These are phyloP conservation scores for Zaprionus bogoriensis DNA, from an alignment of 2,888 invertebrate species.

Conservation along the genomic window DNA sequence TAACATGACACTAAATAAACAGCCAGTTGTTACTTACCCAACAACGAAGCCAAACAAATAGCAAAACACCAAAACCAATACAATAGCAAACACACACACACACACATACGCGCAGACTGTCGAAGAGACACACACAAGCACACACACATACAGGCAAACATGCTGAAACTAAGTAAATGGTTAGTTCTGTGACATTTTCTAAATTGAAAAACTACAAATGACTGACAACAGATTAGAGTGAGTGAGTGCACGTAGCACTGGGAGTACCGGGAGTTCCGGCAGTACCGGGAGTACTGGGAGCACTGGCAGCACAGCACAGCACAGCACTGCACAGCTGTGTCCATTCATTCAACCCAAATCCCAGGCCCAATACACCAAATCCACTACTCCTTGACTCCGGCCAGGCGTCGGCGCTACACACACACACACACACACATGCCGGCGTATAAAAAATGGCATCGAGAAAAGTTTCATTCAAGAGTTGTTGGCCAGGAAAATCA, in stretches of 20 bases:
- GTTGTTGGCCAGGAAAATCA: constrained; percentile 14
- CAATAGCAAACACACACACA: constrained; percentile 45
- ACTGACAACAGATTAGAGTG: constrained; percentile 73
- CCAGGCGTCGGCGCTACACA: constrained; percentile 7
- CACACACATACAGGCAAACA: not conserved
- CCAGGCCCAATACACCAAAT: constrained; percentile 26
- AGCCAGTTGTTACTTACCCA: constrained; percentile 75
- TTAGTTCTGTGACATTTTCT: constrained; percentile 75
- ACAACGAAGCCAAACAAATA: constrained; percentile 74
- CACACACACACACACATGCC: not conserved
- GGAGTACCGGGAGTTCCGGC: too few relatives aligned
- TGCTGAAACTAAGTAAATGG: constrained; percentile 64
- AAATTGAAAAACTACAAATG: constrained; percentile 79
- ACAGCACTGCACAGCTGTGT: constrained; percentile 35
- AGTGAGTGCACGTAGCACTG: constrained; percentile 39
- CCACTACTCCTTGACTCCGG: constrained; percentile 45
- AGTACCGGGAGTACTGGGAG: too few relatives aligned
- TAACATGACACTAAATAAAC: constrained; percentile 78
- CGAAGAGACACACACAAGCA: constrained; percentile 36
- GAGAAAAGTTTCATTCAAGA: constrained; percentile 31
- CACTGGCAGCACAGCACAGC: too few relatives aligned
- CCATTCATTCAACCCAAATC: constrained; percentile 36
- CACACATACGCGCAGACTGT: constrained; percentile 5
- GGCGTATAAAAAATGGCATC: constrained; percentile 11
- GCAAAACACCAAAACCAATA: constrained; percentile 61